Evolutionary conservation across 2,113 vertebrate genomes (phyloP).

Genomic region (Chlorodrepanis virens): DNA sequence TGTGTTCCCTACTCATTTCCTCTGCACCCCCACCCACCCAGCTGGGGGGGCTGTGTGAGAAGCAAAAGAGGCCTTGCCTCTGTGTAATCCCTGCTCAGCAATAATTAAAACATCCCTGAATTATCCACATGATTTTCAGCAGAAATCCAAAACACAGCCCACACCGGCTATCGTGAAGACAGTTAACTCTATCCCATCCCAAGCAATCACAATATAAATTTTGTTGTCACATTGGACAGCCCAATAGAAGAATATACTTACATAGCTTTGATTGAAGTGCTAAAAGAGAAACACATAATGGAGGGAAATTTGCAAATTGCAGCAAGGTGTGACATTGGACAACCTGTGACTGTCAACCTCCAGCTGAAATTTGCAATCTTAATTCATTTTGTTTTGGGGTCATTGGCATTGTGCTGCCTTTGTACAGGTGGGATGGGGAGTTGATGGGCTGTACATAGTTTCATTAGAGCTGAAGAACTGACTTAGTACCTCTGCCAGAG

Average conservation of each 20-base stretch:
- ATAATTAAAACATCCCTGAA: neutral
- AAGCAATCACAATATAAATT: neutral
- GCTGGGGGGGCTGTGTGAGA: neutral
- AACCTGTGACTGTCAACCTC: neutral
- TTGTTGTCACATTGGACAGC: neutral
- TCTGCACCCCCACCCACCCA: fast-evolving
- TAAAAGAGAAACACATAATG: neutral
- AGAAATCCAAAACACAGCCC: neutral
- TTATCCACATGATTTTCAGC: neutral
- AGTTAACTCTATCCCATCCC: neutral
- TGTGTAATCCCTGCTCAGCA: neutral
- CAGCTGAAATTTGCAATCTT: neutral
- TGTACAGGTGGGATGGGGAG: neutral
- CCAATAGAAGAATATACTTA: neutral
- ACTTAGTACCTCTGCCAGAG: neutral
- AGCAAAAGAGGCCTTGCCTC: neutral
- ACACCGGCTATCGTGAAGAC: neutral
- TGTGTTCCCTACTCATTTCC: too few relatives aligned
- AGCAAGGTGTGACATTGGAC: neutral
- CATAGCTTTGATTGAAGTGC: neutral
- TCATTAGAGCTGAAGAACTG: neutral
- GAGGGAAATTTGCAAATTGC: neutral
- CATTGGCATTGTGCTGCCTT: neutral
- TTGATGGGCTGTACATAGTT: neutral
- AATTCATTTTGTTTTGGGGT: neutral